Conservation (phyloP, 2,113 vertebrate species). For the Cyanoramphus novaezelandiae region DNA sequence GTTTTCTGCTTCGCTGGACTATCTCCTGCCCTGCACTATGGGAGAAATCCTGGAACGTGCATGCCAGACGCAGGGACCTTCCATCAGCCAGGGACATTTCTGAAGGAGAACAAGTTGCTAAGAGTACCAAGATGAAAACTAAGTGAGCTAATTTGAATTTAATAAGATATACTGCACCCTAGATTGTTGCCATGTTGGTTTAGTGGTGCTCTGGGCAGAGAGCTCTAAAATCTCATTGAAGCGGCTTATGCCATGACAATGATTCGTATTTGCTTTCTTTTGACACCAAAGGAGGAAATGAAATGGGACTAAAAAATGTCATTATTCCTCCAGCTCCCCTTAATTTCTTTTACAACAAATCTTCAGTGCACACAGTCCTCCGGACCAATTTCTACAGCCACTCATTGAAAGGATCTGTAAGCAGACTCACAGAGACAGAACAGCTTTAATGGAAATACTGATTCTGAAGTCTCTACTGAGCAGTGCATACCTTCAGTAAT, state of each 20-base stretch:
- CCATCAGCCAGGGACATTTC: neutral
- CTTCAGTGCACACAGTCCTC: neutral
- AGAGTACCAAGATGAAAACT: neutral
- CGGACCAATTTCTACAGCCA: neutral
- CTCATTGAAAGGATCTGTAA: neutral
- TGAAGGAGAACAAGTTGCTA: neutral
- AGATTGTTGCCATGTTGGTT: neutral
- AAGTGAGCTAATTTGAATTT: neutral
- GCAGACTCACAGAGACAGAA: neutral
- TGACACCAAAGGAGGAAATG: neutral
- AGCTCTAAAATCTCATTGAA: neutral
- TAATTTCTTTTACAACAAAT: neutral
- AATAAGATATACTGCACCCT: neutral
- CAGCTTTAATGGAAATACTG: neutral
- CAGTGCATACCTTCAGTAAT: neutral
- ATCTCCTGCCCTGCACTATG: neutral
- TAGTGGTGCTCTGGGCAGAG: neutral
- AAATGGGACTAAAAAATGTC: neutral
- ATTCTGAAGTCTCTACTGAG: neutral
- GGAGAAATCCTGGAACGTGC: neutral
- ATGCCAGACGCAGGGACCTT: neutral
- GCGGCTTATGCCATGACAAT: neutral
- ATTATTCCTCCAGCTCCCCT: neutral
- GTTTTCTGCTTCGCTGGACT: conserved; percentile 37
- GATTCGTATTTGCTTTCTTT: neutral